Evolutionary conservation across 2,797 vertebrate species (phyloP).

Genomic region (Lateolabrax maculatus): DNA sequence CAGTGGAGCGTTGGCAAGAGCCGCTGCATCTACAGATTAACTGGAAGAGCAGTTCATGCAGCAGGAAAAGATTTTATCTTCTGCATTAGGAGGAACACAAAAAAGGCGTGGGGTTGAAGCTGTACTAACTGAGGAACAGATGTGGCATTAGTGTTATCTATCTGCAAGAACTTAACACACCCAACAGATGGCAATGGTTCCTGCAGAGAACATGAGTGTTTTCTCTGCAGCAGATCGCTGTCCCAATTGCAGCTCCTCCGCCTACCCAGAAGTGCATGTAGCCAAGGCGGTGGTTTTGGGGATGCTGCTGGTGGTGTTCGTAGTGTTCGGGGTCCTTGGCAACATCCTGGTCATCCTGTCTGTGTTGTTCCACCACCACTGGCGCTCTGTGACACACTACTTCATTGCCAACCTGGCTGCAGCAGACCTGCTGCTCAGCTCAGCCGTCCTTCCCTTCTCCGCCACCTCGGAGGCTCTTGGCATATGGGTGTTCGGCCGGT

Average conservation of each 20-base stretch:
- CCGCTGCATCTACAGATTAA: slow-evolving; percentile 44
- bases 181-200: slow-evolving; percentile 61
- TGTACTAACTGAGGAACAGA: slow-evolving; percentile 30
- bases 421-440: slow-evolving; percentile 86
- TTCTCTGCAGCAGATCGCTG: slow-evolving; percentile 62
- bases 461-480: slow-evolving; percentile 83
- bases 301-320: slow-evolving; percentile 80
- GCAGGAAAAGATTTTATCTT: slow-evolving; percentile 35
- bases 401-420: slow-evolving; percentile 87
- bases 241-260: slow-evolving; percentile 78
- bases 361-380: slow-evolving; percentile 82
- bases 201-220: slow-evolving; percentile 69
- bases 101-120: slow-evolving; percentile 10
- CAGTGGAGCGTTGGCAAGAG: slow-evolving; percentile 46
- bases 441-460: slow-evolving; percentile 85
- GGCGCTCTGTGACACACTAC: slow-evolving; percentile 86
- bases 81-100: slow-evolving; percentile 22
- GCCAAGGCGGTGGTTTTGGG: slow-evolving; percentile 78
- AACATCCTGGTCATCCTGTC: slow-evolving; percentile 88
- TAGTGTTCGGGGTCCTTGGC: slow-evolving; percentile 85
- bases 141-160: slow-evolving; percentile 28
- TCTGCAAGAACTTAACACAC: slow-evolving; percentile 6
- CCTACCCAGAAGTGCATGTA: slow-evolving; percentile 66
- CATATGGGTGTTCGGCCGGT: slow-evolving; percentile 85
- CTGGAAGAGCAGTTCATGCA: slow-evolving; percentile 39